Base-by-base conservation (phyloP, 1,140 invertebrate species). In the Portunus trituberculatus region DNA sequence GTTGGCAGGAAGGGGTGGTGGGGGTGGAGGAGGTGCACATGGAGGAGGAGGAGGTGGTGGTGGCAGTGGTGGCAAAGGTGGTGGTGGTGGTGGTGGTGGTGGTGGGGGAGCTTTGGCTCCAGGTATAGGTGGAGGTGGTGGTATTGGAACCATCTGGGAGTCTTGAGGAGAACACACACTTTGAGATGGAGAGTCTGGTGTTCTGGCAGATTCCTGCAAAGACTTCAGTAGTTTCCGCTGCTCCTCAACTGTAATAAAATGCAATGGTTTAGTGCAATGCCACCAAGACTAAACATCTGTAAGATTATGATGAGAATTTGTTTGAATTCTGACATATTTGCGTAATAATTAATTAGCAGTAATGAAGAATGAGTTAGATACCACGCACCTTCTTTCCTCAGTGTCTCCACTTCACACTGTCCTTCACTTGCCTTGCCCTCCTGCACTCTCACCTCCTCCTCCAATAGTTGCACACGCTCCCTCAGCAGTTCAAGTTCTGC, bases 371-470 rank as follows among this genome's bases (percentile, higher is more conserved):
- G 16, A 59, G 10, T 20, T 59, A 48, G 45, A 90, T 3, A 92
- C 20, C 25, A 28, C 90, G 20, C 20, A 95, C 92, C 88, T 95
- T 93, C 52, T n/a, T 67, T 59, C n/a, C 28, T 39, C 45, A 94
- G 93, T 67, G 39, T 82, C 29, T 88, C 89, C 14, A 94, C 32
- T 86, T 94, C 45, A 25, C 4, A 31, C 7, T 92, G 39, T 32
- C 89, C 76, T 20, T 94, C 88, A n/a, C 46, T 88, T 45, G 88
- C 84, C 32, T 94, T 96, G 16, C n/a, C 25, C 28, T 94, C 93
- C 29, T 94, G 90, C 28, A 20, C 45, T 14, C 48, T 82, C n/a
- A 92, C 93, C 45, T 96, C 95, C 52, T 96, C 95, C 93, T 96
- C 95, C 76, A 96, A 52, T 31, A 96, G 82, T 10, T 32, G 76